Base-by-base conservation (phyloP, 2,113 vertebrate species). In the Antechinus flavipes region DNA sequence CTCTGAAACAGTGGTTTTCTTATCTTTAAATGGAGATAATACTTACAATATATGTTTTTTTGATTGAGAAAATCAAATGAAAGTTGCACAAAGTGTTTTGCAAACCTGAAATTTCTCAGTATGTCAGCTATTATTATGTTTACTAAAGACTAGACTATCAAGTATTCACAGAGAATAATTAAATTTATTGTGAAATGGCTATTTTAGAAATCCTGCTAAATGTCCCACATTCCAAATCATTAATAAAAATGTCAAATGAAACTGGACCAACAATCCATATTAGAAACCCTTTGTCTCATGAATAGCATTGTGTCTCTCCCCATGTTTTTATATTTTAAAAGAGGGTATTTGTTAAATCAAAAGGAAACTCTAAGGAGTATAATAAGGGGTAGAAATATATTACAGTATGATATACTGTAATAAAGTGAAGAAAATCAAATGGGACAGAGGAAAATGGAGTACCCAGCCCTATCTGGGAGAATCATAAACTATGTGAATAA, bases 201-300 rank as follows among this genome's bases (percentile, higher is more conserved):
- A 2, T 76, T 93, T 93, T 90, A 11, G 68, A 91, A 94, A 16
- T 23, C 27, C 14, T 95, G 49, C 22, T 95, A 89, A 89, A 95
- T 94, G 42, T 91, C 95, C 11, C 8, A 54, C 58, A 42, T 90
- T 92, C 53, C 49, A 90, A 35, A 95, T 52, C 0, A 58, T 26
- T 35, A 93, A 92, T 47, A 42, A 97, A 93, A 55, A 35, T 92
- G 55, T 7, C 91, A 94, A 92, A 22, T 47, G 95, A 35, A 8
- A 61, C 14, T 93, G 61, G 1, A 25, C 89, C n/a, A 89, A 93
- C 56, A 2, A 25, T 14, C 89, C 91, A 53, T 35, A 49, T 89
- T 46, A 58, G 26, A 93, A 91, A 49, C 46, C 12, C 8, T 30
- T 0, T 46, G 68, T 84, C n/a, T 35, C 19, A 42, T 42, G 16